Base-by-base conservation (phyloP, 2,113 vertebrate genomes). In the Stigmatopora argus region DNA sequence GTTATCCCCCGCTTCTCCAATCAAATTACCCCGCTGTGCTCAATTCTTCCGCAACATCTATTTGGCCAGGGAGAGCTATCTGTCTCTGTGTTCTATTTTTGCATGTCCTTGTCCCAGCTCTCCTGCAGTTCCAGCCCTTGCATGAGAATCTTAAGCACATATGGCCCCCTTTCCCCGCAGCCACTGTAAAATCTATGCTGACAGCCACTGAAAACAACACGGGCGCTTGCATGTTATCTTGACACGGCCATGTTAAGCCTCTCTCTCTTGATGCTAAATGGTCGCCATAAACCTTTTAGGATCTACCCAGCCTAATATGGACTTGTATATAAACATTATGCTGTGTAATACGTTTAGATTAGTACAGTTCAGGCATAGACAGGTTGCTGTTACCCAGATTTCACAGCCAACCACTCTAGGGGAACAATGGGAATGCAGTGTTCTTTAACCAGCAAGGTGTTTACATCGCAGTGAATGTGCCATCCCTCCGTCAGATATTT, bases 171-270 rank as follows among this genome's bases (percentile, higher is more conserved):
- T 78, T 87, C 78, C 84, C 70, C 64, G 68, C 78, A 79, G 83
- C 87, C 84, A 85, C 65, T 90, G 89, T 90, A 89, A 91, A 92
- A 92, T 92, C 89, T 85, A 76, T 90, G 84, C 87, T 91, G 89
- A 92, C 90, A 92, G 87, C 86, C 89, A 88, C 78, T 91, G 90
- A 90, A 91, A 90, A 90, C 90, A 89, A 87, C 89, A 86, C 73
- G 79, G 87, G 88, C 86, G 87, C 89, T 89, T 87, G 87, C 89
- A 88, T 91, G 91, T 91, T 92, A 91, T 91, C 91, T 90, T 90
- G 88, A 90, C 89, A 88, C 81, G 88, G 84, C 89, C 90, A 86
- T 86, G 89, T 85, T 90, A 91, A 91, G 90, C 91, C 83, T 61
- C 73, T 69, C 87, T 89, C 87, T 84, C 80, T 66, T 78, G 87